Conservation (phyloP, 2,888 invertebrate genomes). For the Eupsilia transversa region DNA sequence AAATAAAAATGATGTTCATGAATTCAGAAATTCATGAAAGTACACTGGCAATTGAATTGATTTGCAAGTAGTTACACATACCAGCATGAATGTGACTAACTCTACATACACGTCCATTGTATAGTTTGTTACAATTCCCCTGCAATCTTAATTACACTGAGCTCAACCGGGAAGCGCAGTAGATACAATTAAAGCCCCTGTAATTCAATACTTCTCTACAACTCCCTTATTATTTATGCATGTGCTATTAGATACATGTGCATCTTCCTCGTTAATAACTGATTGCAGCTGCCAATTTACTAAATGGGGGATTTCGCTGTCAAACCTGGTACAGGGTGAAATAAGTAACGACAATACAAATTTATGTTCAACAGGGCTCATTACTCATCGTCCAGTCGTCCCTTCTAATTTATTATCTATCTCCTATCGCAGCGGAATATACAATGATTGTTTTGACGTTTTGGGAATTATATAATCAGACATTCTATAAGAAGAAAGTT, state of each 20-base stretch:
- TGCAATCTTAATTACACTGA: constrained; percentile 37
- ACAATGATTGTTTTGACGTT: constrained; percentile 43
- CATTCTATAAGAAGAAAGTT: constrained; percentile 13
- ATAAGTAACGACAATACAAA: constrained; percentile 59
- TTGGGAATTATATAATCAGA: constrained; percentile 29
- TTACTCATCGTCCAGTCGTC: constrained; percentile 52
- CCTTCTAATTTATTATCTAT: constrained; percentile 59
- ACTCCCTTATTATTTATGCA: background rate
- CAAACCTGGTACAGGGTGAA: constrained; percentile 47
- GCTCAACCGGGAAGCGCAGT: constrained; percentile 16
- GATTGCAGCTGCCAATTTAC: constrained; percentile 30
- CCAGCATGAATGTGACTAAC: background rate
- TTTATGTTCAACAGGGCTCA: constrained; percentile 58
- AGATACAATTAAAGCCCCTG: constrained; percentile 36
- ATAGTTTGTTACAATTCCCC: constrained; percentile 33
- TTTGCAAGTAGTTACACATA: constrained; percentile 6
- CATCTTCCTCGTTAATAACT: constrained; percentile 17
- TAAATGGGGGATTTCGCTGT: constrained; percentile 40
- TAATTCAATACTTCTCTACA: constrained; percentile 44
- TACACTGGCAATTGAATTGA: background rate
- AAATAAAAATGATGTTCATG: background rate
- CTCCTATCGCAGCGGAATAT: constrained; percentile 29
- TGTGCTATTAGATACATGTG: background rate
- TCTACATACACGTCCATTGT: background rate
- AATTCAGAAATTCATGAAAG: background rate